Percentiles rank a stretch among this genome's conserved stretches.
phyloP scores from a whole-genome alignment of 2,888 invertebrate genomes.

The Leucophenga montana region DNA sequence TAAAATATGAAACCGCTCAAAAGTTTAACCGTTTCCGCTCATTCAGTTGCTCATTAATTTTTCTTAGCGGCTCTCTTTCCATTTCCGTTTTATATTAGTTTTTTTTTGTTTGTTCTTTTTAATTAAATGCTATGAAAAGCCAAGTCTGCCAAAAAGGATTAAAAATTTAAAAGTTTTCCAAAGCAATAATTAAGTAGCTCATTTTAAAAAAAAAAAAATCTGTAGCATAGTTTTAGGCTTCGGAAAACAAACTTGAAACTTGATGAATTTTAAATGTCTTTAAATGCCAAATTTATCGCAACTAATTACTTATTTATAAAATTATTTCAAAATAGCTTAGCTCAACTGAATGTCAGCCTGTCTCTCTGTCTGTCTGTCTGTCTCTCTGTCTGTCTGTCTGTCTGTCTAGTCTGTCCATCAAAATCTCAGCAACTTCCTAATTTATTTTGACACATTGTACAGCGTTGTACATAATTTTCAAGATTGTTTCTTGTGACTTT shows the following conservation, averaged over 20 bases:
- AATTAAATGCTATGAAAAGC: too few relatives aligned
- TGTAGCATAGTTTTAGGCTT: too few relatives aligned
- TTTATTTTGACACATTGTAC: slow-evolving; percentile 60
- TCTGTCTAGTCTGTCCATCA: not conserved
- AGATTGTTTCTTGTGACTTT: not conserved
- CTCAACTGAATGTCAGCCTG: not conserved
- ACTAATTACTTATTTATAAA: not conserved
- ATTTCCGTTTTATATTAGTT: too few relatives aligned
- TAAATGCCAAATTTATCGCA: too few relatives aligned
- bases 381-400: not conserved
- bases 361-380: not conserved
- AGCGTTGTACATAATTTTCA: slow-evolving; percentile 32
- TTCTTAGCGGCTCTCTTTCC: too few relatives aligned
- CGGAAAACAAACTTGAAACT: too few relatives aligned
- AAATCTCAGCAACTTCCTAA: slow-evolving; percentile 36
- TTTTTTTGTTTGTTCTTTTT: too few relatives aligned
- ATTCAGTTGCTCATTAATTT: slow-evolving; percentile 44
- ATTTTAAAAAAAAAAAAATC: too few relatives aligned
- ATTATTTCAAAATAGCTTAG: not conserved
- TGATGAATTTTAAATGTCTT: too few relatives aligned
- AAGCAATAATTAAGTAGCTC: too few relatives aligned
- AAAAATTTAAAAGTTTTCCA: too few relatives aligned
- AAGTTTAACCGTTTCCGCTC: slow-evolving; percentile 61
- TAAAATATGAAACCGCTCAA: slow-evolving; percentile 31
- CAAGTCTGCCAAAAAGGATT: too few relatives aligned